Conservation (phyloP, 2,113 vertebrate genomes). For the Trachemys scripta region DNA sequence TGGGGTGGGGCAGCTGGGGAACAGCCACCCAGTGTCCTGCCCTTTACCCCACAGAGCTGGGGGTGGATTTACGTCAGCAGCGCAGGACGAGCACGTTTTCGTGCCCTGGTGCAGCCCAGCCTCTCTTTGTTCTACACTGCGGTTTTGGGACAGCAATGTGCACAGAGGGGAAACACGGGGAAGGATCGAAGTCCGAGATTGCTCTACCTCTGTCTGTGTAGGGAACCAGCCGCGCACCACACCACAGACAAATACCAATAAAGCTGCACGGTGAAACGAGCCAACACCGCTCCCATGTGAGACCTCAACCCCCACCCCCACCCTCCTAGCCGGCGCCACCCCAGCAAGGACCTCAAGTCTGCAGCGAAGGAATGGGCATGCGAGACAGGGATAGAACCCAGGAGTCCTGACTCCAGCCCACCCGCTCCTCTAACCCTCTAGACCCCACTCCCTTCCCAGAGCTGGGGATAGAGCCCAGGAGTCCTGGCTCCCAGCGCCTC, state of each 20-base stretch:
- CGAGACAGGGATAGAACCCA: background rate
- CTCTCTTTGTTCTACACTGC: background rate
- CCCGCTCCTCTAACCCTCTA: too few species aligned
- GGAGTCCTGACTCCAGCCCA: too few species aligned
- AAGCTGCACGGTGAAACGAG: background rate
- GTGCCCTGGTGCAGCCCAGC: background rate
- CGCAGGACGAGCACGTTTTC: background rate
- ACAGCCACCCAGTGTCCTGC: too few species aligned
- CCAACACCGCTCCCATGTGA: background rate
- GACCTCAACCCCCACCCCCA: fast-evolving
- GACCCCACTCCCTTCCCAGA: too few species aligned
- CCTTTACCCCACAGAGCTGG: background rate
- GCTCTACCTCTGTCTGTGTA: background rate
- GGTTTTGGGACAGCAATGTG: background rate
- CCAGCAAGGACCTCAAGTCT: background rate
- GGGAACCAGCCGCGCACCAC: background rate
- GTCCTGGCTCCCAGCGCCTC: too few species aligned
- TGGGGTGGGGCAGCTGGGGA: background rate
- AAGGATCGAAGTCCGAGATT: background rate
- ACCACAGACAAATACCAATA: background rate
- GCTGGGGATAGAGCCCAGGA: background rate
- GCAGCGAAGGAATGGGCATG: background rate
- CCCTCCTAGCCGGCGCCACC: background rate
- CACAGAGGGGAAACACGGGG: background rate
- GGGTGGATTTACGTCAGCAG: background rate